phyloP scores from a whole-genome alignment of 2,888 invertebrate genomes.

The Pocota personata region DNA sequence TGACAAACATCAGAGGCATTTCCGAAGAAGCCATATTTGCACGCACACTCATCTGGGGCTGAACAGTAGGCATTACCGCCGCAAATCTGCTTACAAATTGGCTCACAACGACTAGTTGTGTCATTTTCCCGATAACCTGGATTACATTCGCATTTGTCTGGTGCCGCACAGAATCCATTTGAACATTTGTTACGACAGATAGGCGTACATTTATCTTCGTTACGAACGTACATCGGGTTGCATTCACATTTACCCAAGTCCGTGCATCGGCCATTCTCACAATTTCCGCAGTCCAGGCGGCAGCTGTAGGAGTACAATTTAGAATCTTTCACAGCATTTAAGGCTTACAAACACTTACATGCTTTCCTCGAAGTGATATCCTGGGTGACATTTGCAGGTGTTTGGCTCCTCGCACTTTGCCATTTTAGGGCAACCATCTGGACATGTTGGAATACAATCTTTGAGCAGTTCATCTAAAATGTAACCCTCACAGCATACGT shows the following conservation, averaged over 20 bases:
- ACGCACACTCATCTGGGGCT: conserved; percentile 80
- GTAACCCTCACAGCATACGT: conserved; percentile 84
- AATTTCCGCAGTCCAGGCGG: conserved; percentile 52
- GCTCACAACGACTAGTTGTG: conserved; percentile 77
- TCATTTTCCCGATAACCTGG: conserved; percentile 76
- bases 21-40: conserved; percentile 77
- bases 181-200: conserved; percentile 84
- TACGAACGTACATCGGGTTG: conserved; percentile 76
- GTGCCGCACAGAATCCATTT: conserved; percentile 81
- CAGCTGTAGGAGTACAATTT: background rate
- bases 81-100: conserved; percentile 77
- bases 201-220: conserved; percentile 82
- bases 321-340: no score
- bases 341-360: conserved; percentile 3
- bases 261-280: conserved; percentile 83
- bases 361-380: conserved; percentile 75
- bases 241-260: conserved; percentile 83
- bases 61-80: conserved; percentile 81
- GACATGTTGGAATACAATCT: conserved; percentile 78
- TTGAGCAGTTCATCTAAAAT: conserved; percentile 76
- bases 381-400: conserved; percentile 83
- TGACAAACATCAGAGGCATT: conserved; percentile 74
- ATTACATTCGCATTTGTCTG: conserved; percentile 79
- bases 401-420: conserved; percentile 81
- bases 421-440: conserved; percentile 78